phyloP scores from a whole-genome alignment of 1,140 invertebrate genomes.

The Augochlora pura region DNA sequence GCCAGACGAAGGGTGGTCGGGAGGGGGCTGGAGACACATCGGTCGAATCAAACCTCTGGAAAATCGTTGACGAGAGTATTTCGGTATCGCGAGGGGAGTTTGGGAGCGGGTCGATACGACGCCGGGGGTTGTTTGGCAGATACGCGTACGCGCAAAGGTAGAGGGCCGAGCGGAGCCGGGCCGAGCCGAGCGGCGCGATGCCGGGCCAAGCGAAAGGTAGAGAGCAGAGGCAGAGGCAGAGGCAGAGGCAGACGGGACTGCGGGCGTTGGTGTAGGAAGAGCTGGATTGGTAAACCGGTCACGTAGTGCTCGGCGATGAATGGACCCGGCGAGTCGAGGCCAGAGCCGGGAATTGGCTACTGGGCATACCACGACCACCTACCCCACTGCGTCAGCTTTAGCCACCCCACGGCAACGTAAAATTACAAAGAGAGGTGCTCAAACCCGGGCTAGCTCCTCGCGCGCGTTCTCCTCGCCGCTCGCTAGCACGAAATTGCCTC shows the following conservation, averaged over 20 bases:
- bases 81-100: conserved; percentile 59
- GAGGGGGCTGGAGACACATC: neutral
- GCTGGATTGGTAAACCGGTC: conserved; percentile 79
- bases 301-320: conserved; percentile 80
- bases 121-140: conserved; percentile 67
- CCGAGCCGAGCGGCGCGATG: conserved; percentile 17
- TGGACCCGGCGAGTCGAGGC: conserved; percentile 79
- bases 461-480: conserved; percentile 7
- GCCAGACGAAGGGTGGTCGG: neutral
- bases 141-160: conserved; percentile 60
- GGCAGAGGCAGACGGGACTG: conserved; percentile 35
- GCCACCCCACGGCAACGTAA: conserved; percentile 70
- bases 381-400: conserved; percentile 76
- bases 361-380: conserved; percentile 77
- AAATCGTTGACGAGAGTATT: conserved; percentile 55
- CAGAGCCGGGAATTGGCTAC: conserved; percentile 79
- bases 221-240: conserved; percentile 41
- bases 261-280: conserved; percentile 64
- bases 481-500: conserved; percentile 48
- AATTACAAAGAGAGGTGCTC: conserved; percentile 78
- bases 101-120: conserved; percentile 73
- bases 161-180: conserved; percentile 21
- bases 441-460: conserved; percentile 60
- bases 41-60: conserved; percentile 35
- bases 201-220: conserved; percentile 46